Base-by-base conservation (phyloP, 2,888 invertebrate species). In the Drosophila eohydei region DNA sequence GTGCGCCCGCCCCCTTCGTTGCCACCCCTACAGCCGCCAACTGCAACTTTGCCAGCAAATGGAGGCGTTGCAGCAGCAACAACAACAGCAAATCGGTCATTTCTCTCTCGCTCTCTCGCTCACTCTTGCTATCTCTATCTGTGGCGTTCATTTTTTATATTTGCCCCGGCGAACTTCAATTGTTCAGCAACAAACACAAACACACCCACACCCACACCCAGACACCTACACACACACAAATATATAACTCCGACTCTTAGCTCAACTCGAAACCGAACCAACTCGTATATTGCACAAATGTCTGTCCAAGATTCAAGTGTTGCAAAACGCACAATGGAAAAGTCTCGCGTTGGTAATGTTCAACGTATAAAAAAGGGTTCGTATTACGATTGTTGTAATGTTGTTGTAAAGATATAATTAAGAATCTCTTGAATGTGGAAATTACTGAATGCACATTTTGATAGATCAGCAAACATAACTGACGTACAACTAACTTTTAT, bases 121-220 rank as follows among this genome's bases (percentile, higher is more conserved):
- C 46, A 34, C 59, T 64, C 38, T 51, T 48, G 38, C 68, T 58
- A 5, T 28, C 56, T 46, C 43, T 51, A 44, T 50, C 43, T 43
- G 32, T 50, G 60, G 38, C 66, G 67, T 79, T 72, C 85, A 74
- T 88, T 89, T 88, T 88, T 84, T 84, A 85, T 81, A 85, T 74
- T 81, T 84, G 63, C 75, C 82, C 82, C 89, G 73, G 68, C 89
- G 70, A 83, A 87, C 83, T 83, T 81, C 83, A 83, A 83, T 89
- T 83, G 89, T 87, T 89, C 89, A 78, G 67, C 78, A 71, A 69
- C 89, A 74, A 75, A 85, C 76, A 86, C 64, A 75, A 64, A 62
- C 61, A 63, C 40, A 48, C 55, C 21, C 32, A 11, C 54, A 50
- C 41, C 56, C 55, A 43, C 54, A 40, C 51, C 30, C 59, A 68